Base-by-base conservation (phyloP, 2,113 vertebrate genomes). In the Notothenia rossii region DNA sequence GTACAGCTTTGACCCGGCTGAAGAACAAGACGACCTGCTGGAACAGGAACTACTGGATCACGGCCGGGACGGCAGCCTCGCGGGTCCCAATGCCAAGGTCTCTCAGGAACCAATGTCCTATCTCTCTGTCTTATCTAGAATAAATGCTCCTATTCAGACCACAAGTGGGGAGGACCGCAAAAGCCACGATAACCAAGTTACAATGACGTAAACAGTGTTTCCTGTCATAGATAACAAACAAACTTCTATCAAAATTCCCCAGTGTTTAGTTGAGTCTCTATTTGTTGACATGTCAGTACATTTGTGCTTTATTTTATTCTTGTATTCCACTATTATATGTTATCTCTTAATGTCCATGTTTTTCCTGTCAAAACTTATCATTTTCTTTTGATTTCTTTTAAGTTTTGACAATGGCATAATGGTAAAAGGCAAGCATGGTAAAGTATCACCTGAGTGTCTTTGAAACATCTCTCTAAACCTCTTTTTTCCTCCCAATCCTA, bases 1-100 rank as follows among this genome's bases (percentile, higher is more conserved):
- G 98, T 99, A 99, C 91, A 99, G 96, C 95, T 99, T 99, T 46
- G 98, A 99, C 89, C 98, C 98, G 36, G 96, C 96, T 0, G 98
- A 99, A 89, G 98, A 99, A 14, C 98, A 99, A 89, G 98, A 99
- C 5, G 98, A 99, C 82, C 93, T 99, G 89, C 94, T 99, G 89
- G 98, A 99, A 90, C 98, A 97, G 93, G 98, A 99, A 86, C 94
- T 99, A 33, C 93, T 99, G 91, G 98, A 99, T 55, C 98, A 98
- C 0, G 96, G 96, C 48, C 92, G 97, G 68, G 98, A 98, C 3
- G 90, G 93, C 29, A 93, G 88, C 40, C 92, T 96, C 11, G 87
- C 94, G 4, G 95, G 94, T 51, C 89, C 93, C 33, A 95, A 95
- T 55, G 87, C 93, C 74, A 96, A 96, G 94, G 95, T n/a, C 46